A percentile compares a stretch with the other conserved stretches of the same genome.
Conservation (phyloP, 2,888 invertebrate species). For the Hedychridium roseum region DNA sequence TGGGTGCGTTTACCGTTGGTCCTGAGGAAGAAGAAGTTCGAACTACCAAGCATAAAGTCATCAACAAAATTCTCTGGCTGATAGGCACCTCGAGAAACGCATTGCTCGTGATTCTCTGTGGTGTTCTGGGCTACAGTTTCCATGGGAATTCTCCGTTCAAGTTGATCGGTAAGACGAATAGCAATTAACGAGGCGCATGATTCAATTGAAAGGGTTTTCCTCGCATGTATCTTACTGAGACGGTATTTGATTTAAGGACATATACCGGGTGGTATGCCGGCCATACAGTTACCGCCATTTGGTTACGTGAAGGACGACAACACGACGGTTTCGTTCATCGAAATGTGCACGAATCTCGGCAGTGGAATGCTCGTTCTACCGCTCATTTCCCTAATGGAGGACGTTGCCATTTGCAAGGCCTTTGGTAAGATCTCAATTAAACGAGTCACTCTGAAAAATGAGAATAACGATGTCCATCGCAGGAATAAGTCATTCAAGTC, state of each 20-base stretch:
- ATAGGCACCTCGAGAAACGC: slow-evolving; percentile 85
- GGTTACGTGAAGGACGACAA: slow-evolving; percentile 71
- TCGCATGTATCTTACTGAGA: not conserved
- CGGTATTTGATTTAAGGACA: slow-evolving; percentile 64
- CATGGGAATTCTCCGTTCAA: slow-evolving; percentile 70
- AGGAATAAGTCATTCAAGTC: too few relatives aligned
- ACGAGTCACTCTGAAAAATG: too few relatives aligned
- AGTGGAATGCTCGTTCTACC: slow-evolving; percentile 88
- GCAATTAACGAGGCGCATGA: not conserved
- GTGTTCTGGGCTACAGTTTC: slow-evolving; percentile 75
- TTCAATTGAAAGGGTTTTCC: not conserved
- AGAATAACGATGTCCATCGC: too few relatives aligned
- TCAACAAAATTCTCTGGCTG: slow-evolving; percentile 78
- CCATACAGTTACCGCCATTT: slow-evolving; percentile 73
- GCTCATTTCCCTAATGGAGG: slow-evolving; percentile 86
- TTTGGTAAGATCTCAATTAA: slow-evolving; percentile 85
- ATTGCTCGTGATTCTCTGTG: slow-evolving; percentile 80
- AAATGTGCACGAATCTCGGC: slow-evolving; percentile 82
- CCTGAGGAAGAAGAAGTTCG: slow-evolving; percentile 66
- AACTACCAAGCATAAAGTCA: slow-evolving; percentile 67
- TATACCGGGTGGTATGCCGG: slow-evolving; percentile 80
- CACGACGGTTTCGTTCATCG: slow-evolving; percentile 69
- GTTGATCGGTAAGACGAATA: slow-evolving; percentile 70
- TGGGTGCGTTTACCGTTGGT: slow-evolving; percentile 73
- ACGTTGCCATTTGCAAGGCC: slow-evolving; percentile 93